Base-by-base conservation (phyloP, 2,888 invertebrate species). In the Folsomia candida region DNA sequence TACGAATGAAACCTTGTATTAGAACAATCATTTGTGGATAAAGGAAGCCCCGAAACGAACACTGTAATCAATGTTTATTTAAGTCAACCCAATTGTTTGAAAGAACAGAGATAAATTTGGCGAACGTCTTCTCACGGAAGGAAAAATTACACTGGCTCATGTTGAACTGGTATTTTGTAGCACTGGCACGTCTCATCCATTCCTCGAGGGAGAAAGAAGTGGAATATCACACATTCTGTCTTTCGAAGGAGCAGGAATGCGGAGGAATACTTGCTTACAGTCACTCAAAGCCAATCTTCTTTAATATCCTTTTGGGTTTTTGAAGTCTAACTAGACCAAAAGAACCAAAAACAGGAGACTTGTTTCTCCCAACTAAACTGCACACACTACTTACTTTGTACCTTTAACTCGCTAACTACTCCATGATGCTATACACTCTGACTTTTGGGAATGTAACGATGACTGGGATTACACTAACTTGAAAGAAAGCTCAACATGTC, bases 171-270 rank as follows among this genome's bases (percentile, higher is more conserved):
- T 70, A 29, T 57, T 70, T 70, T 70, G 70, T 70, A 70, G 59
- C 61, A 51, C 27, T 70, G 66, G 70, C 70, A 70, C 70, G 70
- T 70, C 65, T 70, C 37, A 26, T 65, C 27, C 54, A 51, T 59
- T 69, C 58, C 70, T 64, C 64, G 51, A 66, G 70, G 70, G 70
- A 65, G 62, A 69, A 66, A 51, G 66, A 59, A 66, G 54, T 51
- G 54, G 59, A 47, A 70, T 25, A 66, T 27, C 66, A 27, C 22
- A 57, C 61, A 51, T 28, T 47, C 68, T 25, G 37, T 27, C 29
- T 65, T 27, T 18, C 11, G 22, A 54, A 25, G 51, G 51, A 25
- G 22, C 11, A 47, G 18, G n/a, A 47, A 64, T 37, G 24, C n/a
- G 51, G 14, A 29, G 25, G 26, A 60, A 27, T 4, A 37, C 4